Base-by-base conservation (phyloP, 2,888 invertebrate species). In the Lampropteryx suffumata region DNA sequence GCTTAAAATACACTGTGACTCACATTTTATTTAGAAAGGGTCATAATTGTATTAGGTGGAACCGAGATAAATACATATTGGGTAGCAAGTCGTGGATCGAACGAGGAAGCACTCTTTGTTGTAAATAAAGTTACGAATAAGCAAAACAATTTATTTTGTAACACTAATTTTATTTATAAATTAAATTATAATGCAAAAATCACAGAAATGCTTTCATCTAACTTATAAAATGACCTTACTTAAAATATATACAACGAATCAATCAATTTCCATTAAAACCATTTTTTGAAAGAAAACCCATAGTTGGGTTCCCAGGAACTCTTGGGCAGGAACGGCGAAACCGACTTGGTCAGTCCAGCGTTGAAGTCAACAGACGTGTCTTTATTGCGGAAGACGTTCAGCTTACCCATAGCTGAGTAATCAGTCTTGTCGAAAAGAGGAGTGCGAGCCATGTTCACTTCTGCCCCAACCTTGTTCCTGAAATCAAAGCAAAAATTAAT, bases 381-480 rank as follows among this genome's bases (percentile, higher is more conserved):
- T 0, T 51, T 62, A 2, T 37, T 44, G 2, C 59, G 65, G 59
- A 74, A 75, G 13, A 78, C 47, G 57, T 78, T 78, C 37, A 76
- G 43, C 35, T 76, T 78, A 0, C 75, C 76, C 11, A 30, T 65
- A 0, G 71, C 71, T 1, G 74, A 73, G 55, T 71, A 71, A 47
- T 77, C 75, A 0, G 73, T 77, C 30, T 68, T 58, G 28, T 76
- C 55, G 13, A 75, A 43, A 4, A 69, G 45, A 2, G 70, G 71
- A 0, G 77, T 76, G 24, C 63, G 73, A 0, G 70, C 65, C 2
- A 59, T 58, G 5, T 61, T 67, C 1, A 72, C 32, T 0, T 73
- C 73, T 0, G 62, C 76, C 0, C 77, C 75, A 0, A 76, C 39
- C 58, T 61, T 68, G 51, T 74, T 57, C 36, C 76, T 75, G 62